Conservation (phyloP, 2,888 invertebrate species). For the Serripes groenlandicus region DNA sequence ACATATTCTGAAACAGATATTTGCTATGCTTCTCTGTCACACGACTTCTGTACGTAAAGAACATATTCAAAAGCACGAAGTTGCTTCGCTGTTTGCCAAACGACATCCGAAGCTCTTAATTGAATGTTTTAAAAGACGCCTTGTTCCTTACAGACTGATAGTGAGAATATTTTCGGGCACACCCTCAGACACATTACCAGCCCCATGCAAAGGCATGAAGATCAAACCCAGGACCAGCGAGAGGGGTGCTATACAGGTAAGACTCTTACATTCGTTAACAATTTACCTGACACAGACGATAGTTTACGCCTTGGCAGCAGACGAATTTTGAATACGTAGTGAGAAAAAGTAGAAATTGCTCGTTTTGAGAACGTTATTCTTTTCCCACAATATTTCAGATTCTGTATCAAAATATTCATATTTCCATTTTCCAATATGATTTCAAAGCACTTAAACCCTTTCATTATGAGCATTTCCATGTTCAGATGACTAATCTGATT, state of each 20-base stretch:
- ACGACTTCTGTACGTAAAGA: too few species aligned
- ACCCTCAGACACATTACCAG: conserved; percentile 76
- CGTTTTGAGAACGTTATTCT: background rate
- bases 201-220: conserved; percentile 73
- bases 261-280: background rate
- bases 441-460: too few species aligned
- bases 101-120: too few species aligned
- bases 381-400: background rate
- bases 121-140: too few species aligned
- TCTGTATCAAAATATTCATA: too few species aligned
- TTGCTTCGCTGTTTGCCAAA: too few species aligned
- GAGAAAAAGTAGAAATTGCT: background rate
- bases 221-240: conserved; percentile 77
- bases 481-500: too few species aligned
- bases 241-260: conserved; percentile 85
- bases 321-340: background rate
- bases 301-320: background rate
- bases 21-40: too few species aligned
- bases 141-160: conserved; percentile 77
- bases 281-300: background rate
- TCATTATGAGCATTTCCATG: too few species aligned
- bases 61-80: too few species aligned
- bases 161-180: conserved; percentile 80
- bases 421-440: too few species aligned
- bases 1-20: too few species aligned